These are phyloP conservation scores for Lissocephala sabroskyi DNA, from an alignment of 2,888 invertebrate genomes.

Conservation along the genomic window DNA sequence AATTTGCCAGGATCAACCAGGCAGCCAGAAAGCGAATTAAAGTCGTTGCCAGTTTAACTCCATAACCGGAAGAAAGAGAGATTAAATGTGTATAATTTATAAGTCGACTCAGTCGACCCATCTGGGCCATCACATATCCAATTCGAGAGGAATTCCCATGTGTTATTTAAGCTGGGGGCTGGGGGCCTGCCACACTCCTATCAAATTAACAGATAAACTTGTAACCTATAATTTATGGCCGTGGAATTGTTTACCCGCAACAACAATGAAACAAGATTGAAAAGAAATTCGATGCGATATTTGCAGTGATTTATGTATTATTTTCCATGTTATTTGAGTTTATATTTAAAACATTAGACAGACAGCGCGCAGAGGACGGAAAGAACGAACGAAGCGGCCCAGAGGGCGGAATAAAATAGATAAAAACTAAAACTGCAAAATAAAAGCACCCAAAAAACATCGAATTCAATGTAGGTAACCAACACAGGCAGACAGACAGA, in stretches of 20 bases:
- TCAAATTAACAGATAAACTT: slow-evolving; percentile 55
- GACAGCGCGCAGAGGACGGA: slow-evolving; percentile 17
- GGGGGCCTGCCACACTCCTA: too few species aligned
- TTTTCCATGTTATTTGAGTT: slow-evolving; percentile 57
- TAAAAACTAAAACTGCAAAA: slow-evolving; percentile 41
- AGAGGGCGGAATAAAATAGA: too few species aligned
- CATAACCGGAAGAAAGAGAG: neutral
- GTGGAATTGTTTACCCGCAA: slow-evolving; percentile 37
- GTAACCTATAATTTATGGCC: slow-evolving; percentile 33
- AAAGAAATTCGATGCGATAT: slow-evolving; percentile 57
- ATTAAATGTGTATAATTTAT: too few species aligned
- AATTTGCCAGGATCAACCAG: too few species aligned
- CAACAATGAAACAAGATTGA: slow-evolving; percentile 34
- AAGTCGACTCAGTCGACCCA: too few species aligned
- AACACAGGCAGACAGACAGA: slow-evolving; percentile 44
- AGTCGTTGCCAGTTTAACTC: too few species aligned
- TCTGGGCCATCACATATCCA: too few species aligned
- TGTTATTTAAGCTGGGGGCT: too few species aligned
- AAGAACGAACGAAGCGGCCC: slow-evolving; percentile 14
- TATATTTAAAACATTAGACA: slow-evolving; percentile 60
- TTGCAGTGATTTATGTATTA: slow-evolving; percentile 52
- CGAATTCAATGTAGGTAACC: slow-evolving; percentile 35
- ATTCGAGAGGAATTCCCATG: too few species aligned
- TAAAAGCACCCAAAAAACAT: slow-evolving; percentile 9
- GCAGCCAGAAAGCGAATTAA: too few species aligned